Conservation (phyloP, 2,888 invertebrate genomes). For the Nezara viridula region DNA sequence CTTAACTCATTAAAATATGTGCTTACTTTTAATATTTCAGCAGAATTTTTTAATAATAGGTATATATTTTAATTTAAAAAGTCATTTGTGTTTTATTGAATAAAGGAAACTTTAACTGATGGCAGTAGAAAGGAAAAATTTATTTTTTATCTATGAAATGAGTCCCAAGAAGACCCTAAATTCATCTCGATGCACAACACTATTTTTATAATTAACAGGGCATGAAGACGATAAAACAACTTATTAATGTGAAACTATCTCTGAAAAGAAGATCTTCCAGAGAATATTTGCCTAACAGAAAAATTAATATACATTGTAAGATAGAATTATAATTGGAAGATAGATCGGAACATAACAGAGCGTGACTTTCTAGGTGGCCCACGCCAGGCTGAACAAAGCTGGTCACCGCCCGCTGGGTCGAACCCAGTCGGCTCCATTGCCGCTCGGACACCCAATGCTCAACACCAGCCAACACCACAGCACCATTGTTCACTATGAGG, state of each 20-base stretch:
- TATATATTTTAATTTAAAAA: no score
- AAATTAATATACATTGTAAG: conserved; percentile 26
- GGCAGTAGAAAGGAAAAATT: neutral
- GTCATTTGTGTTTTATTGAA: neutral
- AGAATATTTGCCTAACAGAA: neutral
- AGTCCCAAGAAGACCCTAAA: neutral
- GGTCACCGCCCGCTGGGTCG: conserved; percentile 87
- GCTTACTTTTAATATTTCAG: no score
- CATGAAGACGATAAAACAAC: neutral
- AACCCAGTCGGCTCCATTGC: conserved; percentile 94
- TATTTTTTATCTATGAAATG: neutral
- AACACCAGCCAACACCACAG: conserved; percentile 69
- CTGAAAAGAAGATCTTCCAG: neutral
- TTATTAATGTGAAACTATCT: neutral
- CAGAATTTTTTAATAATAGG: no score
- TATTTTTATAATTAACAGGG: neutral
- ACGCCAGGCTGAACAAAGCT: conserved; percentile 78
- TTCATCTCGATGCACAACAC: neutral
- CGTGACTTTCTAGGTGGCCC: conserved; percentile 70
- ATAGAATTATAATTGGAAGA: neutral
- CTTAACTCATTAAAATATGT: neutral
- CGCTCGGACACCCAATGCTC: conserved; percentile 90
- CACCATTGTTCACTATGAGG: conserved; percentile 72
- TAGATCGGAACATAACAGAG: conserved; percentile 29
- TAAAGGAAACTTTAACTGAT: neutral